These are phyloP conservation scores for Ptychochromis oligacanthus DNA, from an alignment of 2,113 vertebrate genomes.

Conservation along the genomic window DNA sequence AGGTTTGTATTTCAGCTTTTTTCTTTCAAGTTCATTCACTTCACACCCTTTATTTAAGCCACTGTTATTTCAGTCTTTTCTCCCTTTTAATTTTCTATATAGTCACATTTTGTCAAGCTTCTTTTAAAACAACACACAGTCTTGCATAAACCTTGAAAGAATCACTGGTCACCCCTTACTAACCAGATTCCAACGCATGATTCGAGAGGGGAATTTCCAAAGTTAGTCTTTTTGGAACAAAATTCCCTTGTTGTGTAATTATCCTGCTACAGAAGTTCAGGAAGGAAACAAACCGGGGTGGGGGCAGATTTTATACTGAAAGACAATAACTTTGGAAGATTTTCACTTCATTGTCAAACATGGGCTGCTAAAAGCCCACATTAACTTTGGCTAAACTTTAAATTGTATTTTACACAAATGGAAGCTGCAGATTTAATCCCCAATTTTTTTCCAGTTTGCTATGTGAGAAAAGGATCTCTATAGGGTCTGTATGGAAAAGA, in stretches of 20 bases:
- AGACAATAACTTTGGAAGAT: constrained; percentile 3
- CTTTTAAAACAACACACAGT: neutral
- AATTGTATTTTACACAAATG: neutral
- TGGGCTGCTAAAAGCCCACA: neutral
- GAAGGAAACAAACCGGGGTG: neutral
- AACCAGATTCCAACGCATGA: neutral
- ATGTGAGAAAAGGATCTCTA: neutral
- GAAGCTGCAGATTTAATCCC: neutral
- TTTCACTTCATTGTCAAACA: neutral
- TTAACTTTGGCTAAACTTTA: neutral
- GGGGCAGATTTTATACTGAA: neutral
- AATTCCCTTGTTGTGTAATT: constrained; percentile 1
- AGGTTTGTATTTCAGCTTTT: neutral
- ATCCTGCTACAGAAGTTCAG: neutral
- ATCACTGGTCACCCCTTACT: neutral
- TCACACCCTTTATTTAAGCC: neutral
- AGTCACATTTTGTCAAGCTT: neutral
- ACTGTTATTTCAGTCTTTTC: neutral
- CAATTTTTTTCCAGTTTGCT: too few relatives aligned
- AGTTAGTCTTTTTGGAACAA: neutral
- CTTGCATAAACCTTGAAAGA: too few relatives aligned
- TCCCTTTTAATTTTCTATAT: neutral
- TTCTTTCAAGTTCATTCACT: neutral
- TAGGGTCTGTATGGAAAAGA: neutral
- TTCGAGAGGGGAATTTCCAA: constrained; percentile 1